phyloP scores from a whole-genome alignment of 2,888 invertebrate species.

The Lamellibrachia satsuma region DNA sequence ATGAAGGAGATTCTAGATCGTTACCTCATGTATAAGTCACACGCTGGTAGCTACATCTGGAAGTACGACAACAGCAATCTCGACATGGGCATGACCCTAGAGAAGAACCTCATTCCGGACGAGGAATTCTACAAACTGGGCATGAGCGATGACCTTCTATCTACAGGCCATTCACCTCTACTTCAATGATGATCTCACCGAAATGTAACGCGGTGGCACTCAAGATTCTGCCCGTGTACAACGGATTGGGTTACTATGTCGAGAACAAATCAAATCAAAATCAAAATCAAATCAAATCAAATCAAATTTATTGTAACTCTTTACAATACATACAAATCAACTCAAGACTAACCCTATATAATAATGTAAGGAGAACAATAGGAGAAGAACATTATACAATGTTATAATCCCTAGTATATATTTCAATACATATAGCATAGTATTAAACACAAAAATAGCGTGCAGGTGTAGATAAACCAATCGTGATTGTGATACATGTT shows the following conservation, averaged over 20 bases:
- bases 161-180: conserved; percentile 77
- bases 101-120: conserved; percentile 75
- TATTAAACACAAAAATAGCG: no score
- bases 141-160: conserved; percentile 75
- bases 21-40: conserved; percentile 77
- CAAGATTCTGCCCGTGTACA: background rate
- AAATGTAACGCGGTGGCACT: conserved; percentile 45
- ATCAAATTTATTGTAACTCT: no score
- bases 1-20: conserved; percentile 76
- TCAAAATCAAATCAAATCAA: no score
- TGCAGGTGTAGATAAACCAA: no score
- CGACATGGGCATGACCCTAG: conserved; percentile 71
- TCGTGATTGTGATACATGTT: no score
- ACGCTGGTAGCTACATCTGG: conserved; percentile 83
- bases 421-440: no score
- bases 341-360: no score
- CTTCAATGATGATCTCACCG: conserved; percentile 78
- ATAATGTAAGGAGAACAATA: no score
- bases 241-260: background rate
- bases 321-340: no score
- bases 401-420: no score
- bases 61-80: conserved; percentile 69
- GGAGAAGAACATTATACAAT: no score
- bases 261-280: no score
- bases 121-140: conserved; percentile 72